phyloP scores from a whole-genome alignment of 2,113 vertebrate genomes.

The pig (Sus scrofa) region DNA sequence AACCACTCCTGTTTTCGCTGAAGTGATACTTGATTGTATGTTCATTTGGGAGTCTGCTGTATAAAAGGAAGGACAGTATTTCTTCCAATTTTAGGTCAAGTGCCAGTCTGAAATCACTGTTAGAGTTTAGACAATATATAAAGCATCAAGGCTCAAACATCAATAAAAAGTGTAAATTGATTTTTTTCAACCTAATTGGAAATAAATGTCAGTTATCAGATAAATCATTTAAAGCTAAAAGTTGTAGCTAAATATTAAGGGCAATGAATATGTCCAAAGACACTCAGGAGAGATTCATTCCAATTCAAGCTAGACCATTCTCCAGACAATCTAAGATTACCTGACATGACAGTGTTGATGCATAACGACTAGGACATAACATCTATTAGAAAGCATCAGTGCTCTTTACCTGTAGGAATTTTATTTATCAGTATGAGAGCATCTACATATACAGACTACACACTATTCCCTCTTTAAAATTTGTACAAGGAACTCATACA shows the following conservation, averaged over 20 bases:
- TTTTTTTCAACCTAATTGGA: not conserved
- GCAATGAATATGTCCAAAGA: not conserved
- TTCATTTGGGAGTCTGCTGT: not conserved
- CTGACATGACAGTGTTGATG: not conserved
- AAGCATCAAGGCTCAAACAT: not conserved
- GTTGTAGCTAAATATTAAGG: not conserved
- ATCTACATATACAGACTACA: not conserved
- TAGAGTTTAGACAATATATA: constrained; percentile 1
- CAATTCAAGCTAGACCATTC: too few species aligned
- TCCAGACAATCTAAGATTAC: not conserved
- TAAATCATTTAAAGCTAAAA: not conserved
- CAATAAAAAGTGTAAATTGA: not conserved
- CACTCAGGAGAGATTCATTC: not conserved
- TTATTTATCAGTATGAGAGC: not conserved
- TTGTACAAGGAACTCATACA: not conserved
- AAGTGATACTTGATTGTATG: not conserved
- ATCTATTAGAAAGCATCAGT: not conserved
- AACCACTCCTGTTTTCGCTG: not conserved
- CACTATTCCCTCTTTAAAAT: not conserved
- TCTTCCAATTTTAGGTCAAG: not conserved
- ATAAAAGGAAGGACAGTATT: not conserved
- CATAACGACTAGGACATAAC: not conserved
- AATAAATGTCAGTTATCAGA: not conserved
- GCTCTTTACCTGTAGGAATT: not conserved
- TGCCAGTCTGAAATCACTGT: not conserved